These are phyloP conservation scores for Periphyllus acericola DNA, from an alignment of 2,888 invertebrate genomes.

Conservation along the genomic window DNA sequence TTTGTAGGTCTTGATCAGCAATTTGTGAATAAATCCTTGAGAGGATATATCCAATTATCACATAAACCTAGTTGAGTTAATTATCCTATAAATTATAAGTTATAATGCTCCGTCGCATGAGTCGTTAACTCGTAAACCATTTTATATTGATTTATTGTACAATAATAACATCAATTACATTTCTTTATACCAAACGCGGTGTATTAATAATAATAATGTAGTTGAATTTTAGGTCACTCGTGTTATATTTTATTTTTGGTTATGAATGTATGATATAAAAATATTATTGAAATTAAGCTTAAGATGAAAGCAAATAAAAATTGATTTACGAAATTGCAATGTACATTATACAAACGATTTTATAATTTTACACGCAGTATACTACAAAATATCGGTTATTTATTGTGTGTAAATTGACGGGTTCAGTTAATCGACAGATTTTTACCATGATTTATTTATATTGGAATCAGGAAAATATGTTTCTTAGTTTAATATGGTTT, in stretches of 20 bases:
- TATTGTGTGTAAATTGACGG: no score
- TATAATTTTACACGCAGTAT: no score
- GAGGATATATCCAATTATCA: neutral
- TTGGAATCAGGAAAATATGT: no score
- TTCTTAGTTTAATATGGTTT: no score
- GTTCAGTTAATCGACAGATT: no score
- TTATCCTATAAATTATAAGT: neutral
- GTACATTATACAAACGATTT: no score
- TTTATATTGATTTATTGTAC: neutral
- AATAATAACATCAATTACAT: neutral
- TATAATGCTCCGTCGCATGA: neutral
- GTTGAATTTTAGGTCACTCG: neutral
- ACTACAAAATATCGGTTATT: no score
- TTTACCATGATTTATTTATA: no score
- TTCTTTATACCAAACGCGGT: neutral
- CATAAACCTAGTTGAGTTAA: slow-evolving; percentile 26
- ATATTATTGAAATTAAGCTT: neutral
- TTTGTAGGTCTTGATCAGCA: neutral
- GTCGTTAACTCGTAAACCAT: neutral
- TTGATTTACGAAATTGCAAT: no score
- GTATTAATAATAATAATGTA: neutral
- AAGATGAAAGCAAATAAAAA: no score
- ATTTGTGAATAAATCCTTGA: neutral
- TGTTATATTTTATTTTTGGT: neutral
- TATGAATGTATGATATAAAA: neutral